phyloP scores from a whole-genome alignment of 2,888 invertebrate genomes.

The Margaritifera margaritifera region DNA sequence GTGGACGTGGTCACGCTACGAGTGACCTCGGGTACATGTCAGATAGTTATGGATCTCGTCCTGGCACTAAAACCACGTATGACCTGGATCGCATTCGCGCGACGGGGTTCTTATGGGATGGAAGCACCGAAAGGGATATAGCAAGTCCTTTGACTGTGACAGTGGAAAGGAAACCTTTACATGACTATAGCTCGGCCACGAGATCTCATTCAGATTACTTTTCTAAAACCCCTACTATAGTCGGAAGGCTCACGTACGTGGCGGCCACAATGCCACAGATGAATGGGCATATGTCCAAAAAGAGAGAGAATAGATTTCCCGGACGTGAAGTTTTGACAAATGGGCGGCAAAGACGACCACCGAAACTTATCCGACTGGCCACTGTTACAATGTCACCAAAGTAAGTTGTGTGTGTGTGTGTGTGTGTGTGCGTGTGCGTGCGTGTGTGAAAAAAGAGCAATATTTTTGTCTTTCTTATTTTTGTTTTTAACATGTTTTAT shows the following conservation, averaged over 20 bases:
- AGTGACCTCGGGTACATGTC: no score
- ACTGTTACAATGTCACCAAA: slow-evolving; percentile 54
- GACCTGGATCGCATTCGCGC: slow-evolving; percentile 19
- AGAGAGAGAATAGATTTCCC: slow-evolving; percentile 17
- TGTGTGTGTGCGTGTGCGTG: no score
- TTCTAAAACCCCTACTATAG: slow-evolving; percentile 32
- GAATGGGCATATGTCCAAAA: slow-evolving; percentile 20
- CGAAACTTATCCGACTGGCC: slow-evolving; percentile 52
- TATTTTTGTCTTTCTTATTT: no score
- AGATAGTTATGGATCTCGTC: no score
- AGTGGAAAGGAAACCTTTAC: slow-evolving; percentile 37
- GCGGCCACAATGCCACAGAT: slow-evolving; percentile 27
- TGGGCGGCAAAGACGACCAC: slow-evolving; percentile 34
- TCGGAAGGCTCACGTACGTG: slow-evolving; percentile 30
- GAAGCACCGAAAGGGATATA: slow-evolving; percentile 21
- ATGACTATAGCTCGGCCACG: slow-evolving; percentile 24
- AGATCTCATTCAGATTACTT: slow-evolving; percentile 42
- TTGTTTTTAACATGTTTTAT: no score
- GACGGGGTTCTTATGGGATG: slow-evolving; percentile 3
- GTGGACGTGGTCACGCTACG: no score
- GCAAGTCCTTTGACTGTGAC: slow-evolving; percentile 38
- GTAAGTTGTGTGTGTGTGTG: slow-evolving; percentile 30
- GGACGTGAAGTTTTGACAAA: slow-evolving; percentile 18
- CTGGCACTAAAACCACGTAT: slow-evolving; percentile 29
- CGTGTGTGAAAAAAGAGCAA: no score